Conservation (phyloP, 2,797 vertebrate species). For the Cossypha heuglini region DNA sequence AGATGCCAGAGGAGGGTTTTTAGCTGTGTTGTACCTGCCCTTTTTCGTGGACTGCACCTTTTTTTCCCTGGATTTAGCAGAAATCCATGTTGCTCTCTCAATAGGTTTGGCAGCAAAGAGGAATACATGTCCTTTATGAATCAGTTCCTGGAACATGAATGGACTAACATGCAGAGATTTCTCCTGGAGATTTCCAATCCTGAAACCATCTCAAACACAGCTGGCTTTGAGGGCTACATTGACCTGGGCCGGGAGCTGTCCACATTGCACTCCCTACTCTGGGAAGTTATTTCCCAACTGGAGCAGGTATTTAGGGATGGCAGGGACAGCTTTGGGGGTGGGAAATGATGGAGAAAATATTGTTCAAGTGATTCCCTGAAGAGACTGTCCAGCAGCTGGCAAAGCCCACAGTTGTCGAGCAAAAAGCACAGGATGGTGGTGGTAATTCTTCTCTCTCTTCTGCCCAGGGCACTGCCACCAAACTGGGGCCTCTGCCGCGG, state of each 20-base stretch:
- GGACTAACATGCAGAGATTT: constrained; percentile 98
- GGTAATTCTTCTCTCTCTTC: neutral
- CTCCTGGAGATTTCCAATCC: constrained; percentile 97
- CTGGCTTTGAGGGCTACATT: constrained; percentile 95
- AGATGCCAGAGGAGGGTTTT: neutral
- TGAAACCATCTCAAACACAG: constrained; percentile 95
- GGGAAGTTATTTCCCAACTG: constrained; percentile 91
- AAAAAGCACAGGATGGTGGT: neutral
- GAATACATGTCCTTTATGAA: constrained; percentile 99
- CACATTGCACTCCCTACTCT: constrained; percentile 92
- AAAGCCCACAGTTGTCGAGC: neutral
- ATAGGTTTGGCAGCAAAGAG: constrained; percentile 96
- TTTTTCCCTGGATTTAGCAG: neutral
- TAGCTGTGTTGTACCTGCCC: accelerated
- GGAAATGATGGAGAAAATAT: neutral
- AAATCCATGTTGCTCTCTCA: neutral
- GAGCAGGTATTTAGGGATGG: constrained; percentile 83
- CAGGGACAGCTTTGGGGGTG: neutral
- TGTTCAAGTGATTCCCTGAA: neutral
- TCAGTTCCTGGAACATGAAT: constrained; percentile 96
- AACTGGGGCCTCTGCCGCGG: constrained; percentile 92
- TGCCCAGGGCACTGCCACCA: constrained; percentile 83
- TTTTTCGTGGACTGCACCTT: neutral
- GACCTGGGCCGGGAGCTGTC: constrained; percentile 95
- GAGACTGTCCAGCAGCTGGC: neutral